Evolutionary conservation across 2,888 invertebrate species (phyloP).

Genomic region (Cheilosia variabilis): DNA sequence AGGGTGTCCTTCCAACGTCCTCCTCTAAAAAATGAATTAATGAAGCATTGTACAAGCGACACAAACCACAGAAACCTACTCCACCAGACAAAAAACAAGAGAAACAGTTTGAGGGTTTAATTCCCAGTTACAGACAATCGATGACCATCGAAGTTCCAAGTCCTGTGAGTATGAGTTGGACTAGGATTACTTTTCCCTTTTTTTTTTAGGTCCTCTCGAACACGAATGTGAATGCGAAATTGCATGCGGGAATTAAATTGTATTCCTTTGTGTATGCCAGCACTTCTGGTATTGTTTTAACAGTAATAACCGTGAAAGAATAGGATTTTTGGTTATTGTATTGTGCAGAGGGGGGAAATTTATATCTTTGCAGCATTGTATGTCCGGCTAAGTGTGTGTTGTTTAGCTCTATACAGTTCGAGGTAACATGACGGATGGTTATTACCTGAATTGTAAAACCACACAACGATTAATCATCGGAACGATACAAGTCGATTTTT

Average conservation of each 20-base stretch:
- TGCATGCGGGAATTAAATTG: slow-evolving; percentile 74
- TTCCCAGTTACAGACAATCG: slow-evolving; percentile 56
- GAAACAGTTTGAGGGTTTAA: slow-evolving; percentile 49
- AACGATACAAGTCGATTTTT: slow-evolving; percentile 10
- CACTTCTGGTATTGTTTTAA: slow-evolving; percentile 71
- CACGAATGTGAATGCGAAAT: slow-evolving; percentile 71
- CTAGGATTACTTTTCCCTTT: neutral
- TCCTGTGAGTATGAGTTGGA: neutral
- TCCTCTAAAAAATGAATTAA: slow-evolving; percentile 58
- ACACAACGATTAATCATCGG: slow-evolving; percentile 28
- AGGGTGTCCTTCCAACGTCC: slow-evolving; percentile 8
- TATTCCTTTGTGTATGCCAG: slow-evolving; percentile 65
- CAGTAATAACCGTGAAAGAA: slow-evolving; percentile 65
- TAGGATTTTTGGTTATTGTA: slow-evolving; percentile 68
- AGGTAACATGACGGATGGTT: slow-evolving; percentile 56
- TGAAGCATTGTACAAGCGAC: slow-evolving; percentile 55
- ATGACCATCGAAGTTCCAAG: slow-evolving; percentile 53
- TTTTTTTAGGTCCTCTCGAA: slow-evolving; percentile 30
- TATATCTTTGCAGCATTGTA: slow-evolving; percentile 54
- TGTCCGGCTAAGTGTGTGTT: slow-evolving; percentile 9
- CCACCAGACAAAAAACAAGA: slow-evolving; percentile 32
- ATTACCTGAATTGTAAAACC: slow-evolving; percentile 55
- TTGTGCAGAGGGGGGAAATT: slow-evolving; percentile 33
- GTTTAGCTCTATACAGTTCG: slow-evolving; percentile 26
- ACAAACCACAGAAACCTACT: slow-evolving; percentile 63